Evolutionary conservation across 2,888 invertebrate species (phyloP).

Genomic region (Athrips mouffetella): DNA sequence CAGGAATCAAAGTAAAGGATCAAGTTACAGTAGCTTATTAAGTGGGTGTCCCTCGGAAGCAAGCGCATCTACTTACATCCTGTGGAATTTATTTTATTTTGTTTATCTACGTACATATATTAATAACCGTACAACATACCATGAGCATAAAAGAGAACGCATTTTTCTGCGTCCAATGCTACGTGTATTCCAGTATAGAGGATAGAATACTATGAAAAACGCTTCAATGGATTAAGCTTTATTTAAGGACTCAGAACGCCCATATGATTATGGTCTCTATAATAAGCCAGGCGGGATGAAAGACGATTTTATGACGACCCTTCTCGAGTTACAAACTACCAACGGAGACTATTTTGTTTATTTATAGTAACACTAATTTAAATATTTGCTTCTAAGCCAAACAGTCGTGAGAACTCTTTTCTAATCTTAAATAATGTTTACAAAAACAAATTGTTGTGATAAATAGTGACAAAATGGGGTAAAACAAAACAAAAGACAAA

Average conservation of each 20-base stretch:
- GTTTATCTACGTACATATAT: slow-evolving; percentile 34
- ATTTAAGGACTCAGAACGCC: background rate
- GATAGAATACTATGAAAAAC: background rate
- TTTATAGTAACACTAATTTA: slow-evolving; percentile 55
- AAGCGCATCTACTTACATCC: slow-evolving; percentile 45
- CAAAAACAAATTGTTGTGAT: too few relatives aligned
- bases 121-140: background rate
- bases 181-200: background rate
- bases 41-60: slow-evolving; percentile 43
- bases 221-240: background rate
- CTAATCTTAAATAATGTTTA: background rate
- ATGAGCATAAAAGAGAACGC: background rate
- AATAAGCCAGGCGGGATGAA: slow-evolving; percentile 64
- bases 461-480: too few relatives aligned
- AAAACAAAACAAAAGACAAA: too few relatives aligned
- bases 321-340: slow-evolving; percentile 58
- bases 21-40: slow-evolving; percentile 62
- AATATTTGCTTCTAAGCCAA: slow-evolving; percentile 50
- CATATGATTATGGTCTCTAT: slow-evolving; percentile 41
- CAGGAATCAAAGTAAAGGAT: slow-evolving; percentile 39
- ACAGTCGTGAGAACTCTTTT: slow-evolving; percentile 35
- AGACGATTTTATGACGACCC: slow-evolving; percentile 60
- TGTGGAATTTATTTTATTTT: slow-evolving; percentile 33
- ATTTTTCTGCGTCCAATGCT: background rate
- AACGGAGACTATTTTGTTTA: slow-evolving; percentile 55